Base-by-base conservation (phyloP, 2,888 invertebrate species). In the Bellardia pandia region DNA sequence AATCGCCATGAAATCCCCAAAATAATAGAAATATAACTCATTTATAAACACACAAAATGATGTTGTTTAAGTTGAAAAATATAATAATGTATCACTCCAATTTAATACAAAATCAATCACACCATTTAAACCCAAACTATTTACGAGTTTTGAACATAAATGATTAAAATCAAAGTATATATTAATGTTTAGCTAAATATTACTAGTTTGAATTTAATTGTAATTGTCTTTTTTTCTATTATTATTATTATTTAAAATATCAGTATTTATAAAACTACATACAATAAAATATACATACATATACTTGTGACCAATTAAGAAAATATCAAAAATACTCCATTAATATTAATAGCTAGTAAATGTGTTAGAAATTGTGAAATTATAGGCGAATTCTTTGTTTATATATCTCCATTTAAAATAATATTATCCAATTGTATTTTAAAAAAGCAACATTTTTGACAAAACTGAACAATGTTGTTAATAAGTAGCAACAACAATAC, bases 131-230 rank as follows among this genome's bases (percentile, higher is more conserved):
- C 58, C 33, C 16, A 68, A 78, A 53, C 37, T 78, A 69, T 78
- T 69, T 33, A 69, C 48, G 16, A 58, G 33, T 69, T 78, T 45
- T 78, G 33, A 78, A 42, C 13, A 6, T 8, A 48, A 66, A 33
- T 56, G 6, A 51, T 51, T 14, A 69, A 64, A 13, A 64, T 45
- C 16, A 45, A 71, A 56, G 37, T 58, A 45, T 13, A 23, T 23
- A 23, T 69, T 62, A 58, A 62, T 77, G 33, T 53, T 72, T 80
- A 76, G 69, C 16, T 75, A 82, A 82, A 77, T 77, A 77, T 66
- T 40, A 40, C 37, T 76, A 76, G 51, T 76, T 77, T 66, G 23
- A 51, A 45, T 48, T 42, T 3, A 48, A 69, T 64, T 45, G 40
- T 78, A 60, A 56, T 3, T 56, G 23, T 37, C 6, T 37, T 37